A percentile compares a stretch with the other conserved stretches of the same genome.
Evolutionary conservation across 2,888 invertebrate species (phyloP).

Genomic region (Coelopa pilipes): DNA sequence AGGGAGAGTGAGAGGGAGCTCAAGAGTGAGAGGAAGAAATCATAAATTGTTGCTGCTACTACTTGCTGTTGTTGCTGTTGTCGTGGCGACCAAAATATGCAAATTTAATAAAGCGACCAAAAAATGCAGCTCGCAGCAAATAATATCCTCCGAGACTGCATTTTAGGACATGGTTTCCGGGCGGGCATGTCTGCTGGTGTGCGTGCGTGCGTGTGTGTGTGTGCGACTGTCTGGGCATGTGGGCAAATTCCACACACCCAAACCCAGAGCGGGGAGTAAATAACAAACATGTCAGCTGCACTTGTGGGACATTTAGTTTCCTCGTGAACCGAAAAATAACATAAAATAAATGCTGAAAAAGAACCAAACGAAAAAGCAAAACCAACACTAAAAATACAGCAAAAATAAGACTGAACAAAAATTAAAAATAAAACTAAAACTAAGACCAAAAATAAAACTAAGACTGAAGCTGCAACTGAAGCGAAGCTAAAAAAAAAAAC

Average conservation of each 20-base stretch:
- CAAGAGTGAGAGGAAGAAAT: too few relatives aligned
- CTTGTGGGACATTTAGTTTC: constrained; percentile 12
- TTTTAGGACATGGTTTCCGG: constrained; percentile 6
- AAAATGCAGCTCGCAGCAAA: background rate
- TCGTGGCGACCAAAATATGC: constrained; percentile 17
- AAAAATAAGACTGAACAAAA: too few relatives aligned
- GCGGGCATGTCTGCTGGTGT: too few relatives aligned
- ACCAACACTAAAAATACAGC: too few relatives aligned
- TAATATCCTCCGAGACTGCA: constrained; percentile 2
- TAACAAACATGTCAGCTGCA: constrained; percentile 36
- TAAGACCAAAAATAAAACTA: too few relatives aligned
- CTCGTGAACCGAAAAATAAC: too few relatives aligned
- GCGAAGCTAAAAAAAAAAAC: too few relatives aligned
- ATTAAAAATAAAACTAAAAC: too few relatives aligned
- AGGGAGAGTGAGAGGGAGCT: too few relatives aligned
- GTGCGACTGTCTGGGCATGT: background rate
- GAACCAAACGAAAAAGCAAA: too few relatives aligned
- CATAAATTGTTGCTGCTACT: background rate
- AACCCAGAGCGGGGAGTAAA: constrained; percentile 19
- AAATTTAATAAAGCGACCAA: constrained; percentile 22
- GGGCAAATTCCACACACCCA: background rate
- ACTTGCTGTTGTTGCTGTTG: background rate
- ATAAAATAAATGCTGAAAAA: too few relatives aligned
- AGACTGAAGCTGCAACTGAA: too few relatives aligned
- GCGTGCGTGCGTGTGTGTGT: background rate